Evolutionary conservation across 2,797 vertebrate species (phyloP).

Genomic region (Coregonus ussuriensis): DNA sequence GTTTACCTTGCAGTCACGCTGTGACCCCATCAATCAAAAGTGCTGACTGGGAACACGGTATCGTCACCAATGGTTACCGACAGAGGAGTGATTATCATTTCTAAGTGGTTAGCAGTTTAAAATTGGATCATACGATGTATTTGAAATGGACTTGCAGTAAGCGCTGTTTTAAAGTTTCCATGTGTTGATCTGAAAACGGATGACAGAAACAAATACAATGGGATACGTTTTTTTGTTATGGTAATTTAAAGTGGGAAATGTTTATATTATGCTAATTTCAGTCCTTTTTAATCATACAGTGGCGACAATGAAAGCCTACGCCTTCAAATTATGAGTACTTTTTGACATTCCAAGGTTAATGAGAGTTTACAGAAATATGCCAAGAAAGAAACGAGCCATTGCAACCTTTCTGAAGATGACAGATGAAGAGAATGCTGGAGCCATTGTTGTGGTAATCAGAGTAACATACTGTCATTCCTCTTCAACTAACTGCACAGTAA

Average conservation of each 20-base stretch:
- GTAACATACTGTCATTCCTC: not conserved
- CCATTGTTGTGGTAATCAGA: not conserved
- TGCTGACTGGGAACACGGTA: not conserved
- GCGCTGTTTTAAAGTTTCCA: not conserved
- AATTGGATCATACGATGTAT: not conserved
- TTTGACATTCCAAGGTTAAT: not conserved
- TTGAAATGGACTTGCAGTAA: not conserved
- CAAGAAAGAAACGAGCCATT: not conserved
- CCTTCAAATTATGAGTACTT: not conserved
- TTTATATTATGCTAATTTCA: conserved; percentile 3
- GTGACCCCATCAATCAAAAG: conserved; percentile 3
- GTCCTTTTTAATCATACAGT: not conserved
- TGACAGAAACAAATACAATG: not conserved
- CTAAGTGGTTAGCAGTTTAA: not conserved
- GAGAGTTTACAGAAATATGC: not conserved
- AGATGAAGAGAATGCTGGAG: not conserved
- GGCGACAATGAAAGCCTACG: not conserved
- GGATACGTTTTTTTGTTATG: not conserved
- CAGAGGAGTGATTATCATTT: not conserved
- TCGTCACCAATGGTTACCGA: no score
- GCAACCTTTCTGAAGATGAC: not conserved
- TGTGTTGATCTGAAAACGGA: not conserved
- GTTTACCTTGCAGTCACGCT: not conserved
- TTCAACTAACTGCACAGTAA: not conserved
- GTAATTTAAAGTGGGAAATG: not conserved